Percentiles rank a stretch among this genome's conserved stretches.
These are phyloP conservation scores for Umimayanthus chanpuru DNA, from an alignment of 92 coral and sea anemone genomes.

Conservation along the genomic window DNA sequence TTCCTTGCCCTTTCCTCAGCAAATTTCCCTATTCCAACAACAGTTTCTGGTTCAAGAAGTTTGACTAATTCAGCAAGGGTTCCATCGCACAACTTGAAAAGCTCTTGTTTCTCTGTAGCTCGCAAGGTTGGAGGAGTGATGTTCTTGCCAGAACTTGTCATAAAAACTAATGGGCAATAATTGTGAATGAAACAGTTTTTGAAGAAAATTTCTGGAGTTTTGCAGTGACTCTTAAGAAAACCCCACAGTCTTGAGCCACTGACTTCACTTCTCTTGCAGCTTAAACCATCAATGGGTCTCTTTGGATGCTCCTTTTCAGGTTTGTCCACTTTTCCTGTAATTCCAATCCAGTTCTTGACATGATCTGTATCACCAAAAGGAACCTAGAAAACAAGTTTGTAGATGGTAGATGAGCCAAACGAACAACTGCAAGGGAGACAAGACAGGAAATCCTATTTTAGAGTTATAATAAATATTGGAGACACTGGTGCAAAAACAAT, in stretches of 20 bases:
- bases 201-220: constrained; percentile 70
- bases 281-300: constrained; percentile 74
- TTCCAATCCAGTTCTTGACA: constrained; percentile 80
- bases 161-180: constrained; percentile 85
- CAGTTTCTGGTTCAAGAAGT: constrained; percentile 56
- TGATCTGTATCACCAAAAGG: constrained; percentile 88
- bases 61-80: constrained; percentile 58
- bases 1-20: constrained; percentile 75
- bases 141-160: constrained; percentile 75
- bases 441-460: too few species aligned
- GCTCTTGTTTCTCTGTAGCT: constrained; percentile 56
- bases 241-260: constrained; percentile 91
- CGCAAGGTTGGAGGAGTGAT: constrained; percentile 77
- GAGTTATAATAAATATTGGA: too few species aligned
- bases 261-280: constrained; percentile 79
- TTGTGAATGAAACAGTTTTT: constrained; percentile 76
- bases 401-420: background rate
- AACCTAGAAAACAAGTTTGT: constrained; percentile 50
- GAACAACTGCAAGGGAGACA: too few species aligned
- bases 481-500: background rate
- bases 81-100: constrained; percentile 65
- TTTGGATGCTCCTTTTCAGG: constrained; percentile 82
- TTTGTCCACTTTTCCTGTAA: constrained; percentile 66
- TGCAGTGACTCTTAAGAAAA: constrained; percentile 68
- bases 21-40: constrained; percentile 86